Base-by-base conservation (phyloP, 2,797 vertebrate species). In the Spatula clypeata region DNA sequence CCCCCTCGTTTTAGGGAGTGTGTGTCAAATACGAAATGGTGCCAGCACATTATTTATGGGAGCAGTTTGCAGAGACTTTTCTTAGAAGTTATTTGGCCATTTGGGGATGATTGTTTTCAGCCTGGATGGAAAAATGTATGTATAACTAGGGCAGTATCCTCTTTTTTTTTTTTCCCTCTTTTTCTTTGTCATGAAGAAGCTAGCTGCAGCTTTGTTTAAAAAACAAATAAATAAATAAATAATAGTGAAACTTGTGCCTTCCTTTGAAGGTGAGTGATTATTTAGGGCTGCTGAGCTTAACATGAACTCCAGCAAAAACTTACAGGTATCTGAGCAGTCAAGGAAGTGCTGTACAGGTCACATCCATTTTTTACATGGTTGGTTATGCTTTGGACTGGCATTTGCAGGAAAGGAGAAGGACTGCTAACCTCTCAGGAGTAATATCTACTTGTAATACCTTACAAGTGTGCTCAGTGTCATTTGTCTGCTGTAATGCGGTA, bases 81-180 rank as follows among this genome's bases (percentile, higher is more conserved):
- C 55, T 65, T 93, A 82, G 38, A 91, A 79, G 15, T 71, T 82
- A 44, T 89, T 94, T 65, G 31, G 17, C 65, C 32, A 17, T 71
- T 93, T 92, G 77, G 36, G 55, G 32, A 67, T 85, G 36, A 82
- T 89, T 87, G 31, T 82, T 93, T 91, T 87, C 49, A 87, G 26
- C 42, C 20, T 74, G 13, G 12, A 6, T 93, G 47, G 27, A 57
- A 91, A 89, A 82, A 71, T 16, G 0, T 24, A 36, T 67, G 21
- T 54, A 36, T 49, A 44, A 40, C 45, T 76, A 23, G 1, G 58
- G 8, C 21, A 34, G 4, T 62, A 47, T 44, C 11, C 3, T 51
- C 49, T 51, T 51, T 51, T 49, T 47, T 45, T 36, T 49, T 11
- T 11, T 51, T 4, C 13, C 13, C 42, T 44, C 42, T 44, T 44